Evolutionary conservation across 64 coral and sea anemone species (phyloP).

Genomic region (Stichodactyla mertensii): DNA sequence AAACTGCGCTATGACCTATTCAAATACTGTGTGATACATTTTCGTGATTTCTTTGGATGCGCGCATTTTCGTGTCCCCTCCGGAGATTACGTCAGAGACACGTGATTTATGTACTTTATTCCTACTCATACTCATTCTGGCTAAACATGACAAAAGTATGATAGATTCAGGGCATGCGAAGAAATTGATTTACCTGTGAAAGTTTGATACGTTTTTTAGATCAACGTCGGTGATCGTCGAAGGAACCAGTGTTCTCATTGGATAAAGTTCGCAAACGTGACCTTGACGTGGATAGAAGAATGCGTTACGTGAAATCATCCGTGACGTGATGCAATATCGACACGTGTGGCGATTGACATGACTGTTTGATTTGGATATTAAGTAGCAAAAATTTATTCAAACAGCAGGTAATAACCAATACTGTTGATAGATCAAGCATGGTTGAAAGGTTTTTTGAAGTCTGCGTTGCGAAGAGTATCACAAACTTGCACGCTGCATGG

Average conservation of each 20-base stretch:
- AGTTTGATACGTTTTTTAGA: constrained; percentile 42
- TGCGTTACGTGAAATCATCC: neutral
- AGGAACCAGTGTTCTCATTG: constrained; percentile 58
- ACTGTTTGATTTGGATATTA: neutral
- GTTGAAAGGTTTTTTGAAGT: neutral
- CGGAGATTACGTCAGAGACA: no score
- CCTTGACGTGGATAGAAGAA: neutral
- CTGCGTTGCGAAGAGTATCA: no score
- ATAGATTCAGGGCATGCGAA: no score
- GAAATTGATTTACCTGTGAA: constrained; percentile 59
- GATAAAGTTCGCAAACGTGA: constrained; percentile 42
- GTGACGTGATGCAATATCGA: neutral
- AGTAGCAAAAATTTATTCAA: neutral
- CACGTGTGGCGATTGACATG: no score
- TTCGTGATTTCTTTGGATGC: no score
- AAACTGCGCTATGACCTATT: no score
- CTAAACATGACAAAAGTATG: neutral
- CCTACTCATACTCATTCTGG: no score
- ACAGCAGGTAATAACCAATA: neutral
- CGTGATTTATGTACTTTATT: no score
- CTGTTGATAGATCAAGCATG: neutral
- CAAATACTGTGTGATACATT: no score
- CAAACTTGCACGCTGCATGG: no score
- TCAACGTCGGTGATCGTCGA: constrained; percentile 38
- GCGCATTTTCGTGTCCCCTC: no score